These are phyloP conservation scores for Aplodontia rufa DNA, from an alignment of 2,113 vertebrate species.

Conservation along the genomic window DNA sequence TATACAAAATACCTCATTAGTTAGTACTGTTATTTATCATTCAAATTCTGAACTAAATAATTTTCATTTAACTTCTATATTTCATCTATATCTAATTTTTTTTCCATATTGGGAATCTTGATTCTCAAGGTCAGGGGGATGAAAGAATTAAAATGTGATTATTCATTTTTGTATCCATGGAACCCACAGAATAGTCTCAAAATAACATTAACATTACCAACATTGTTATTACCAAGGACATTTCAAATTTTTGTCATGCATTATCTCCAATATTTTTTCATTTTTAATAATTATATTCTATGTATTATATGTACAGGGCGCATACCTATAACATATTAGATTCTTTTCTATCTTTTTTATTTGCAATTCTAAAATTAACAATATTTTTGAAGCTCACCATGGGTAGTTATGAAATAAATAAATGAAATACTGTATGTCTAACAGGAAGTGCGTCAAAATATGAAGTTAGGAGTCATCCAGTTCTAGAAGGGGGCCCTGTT, in stretches of 20 bases:
- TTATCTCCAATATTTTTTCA: background rate
- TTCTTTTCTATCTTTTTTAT: background rate
- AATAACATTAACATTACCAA: background rate
- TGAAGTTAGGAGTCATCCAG: background rate
- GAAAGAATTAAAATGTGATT: background rate
- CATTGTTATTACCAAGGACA: background rate
- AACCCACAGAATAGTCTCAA: background rate
- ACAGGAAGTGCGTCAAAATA: background rate
- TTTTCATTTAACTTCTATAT: background rate
- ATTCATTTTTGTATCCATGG: background rate
- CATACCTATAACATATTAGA: background rate
- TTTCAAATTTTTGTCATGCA: background rate
- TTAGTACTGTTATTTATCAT: background rate
- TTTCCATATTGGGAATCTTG: background rate
- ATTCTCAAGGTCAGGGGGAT: background rate
- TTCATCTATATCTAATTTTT: background rate
- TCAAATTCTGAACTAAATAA: background rate
- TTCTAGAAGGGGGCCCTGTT: background rate
- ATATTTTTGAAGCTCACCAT: background rate
- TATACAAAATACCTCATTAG: background rate
- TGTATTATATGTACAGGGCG: background rate
- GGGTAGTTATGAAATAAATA: background rate
- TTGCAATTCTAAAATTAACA: background rate
- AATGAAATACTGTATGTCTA: background rate
- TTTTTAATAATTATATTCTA: background rate